Base-by-base conservation (phyloP, 2,113 vertebrate species). In the Pachyramphus minor region DNA sequence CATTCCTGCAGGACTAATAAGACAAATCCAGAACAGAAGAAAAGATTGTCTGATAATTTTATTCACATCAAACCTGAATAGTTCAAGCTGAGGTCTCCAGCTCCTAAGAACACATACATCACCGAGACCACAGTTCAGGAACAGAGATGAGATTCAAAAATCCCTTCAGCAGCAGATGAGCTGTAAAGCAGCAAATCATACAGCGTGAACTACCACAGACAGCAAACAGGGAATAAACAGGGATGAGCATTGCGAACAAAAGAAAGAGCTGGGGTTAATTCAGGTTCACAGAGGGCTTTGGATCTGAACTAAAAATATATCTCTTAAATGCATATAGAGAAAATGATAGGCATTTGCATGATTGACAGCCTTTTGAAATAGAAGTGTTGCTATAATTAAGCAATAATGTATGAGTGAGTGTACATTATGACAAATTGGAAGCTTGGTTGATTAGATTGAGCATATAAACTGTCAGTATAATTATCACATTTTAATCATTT, bases 401-500 rank as follows among this genome's bases (percentile, higher is more conserved):
- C 96, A 98, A 98, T 98, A 98, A 98, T 98, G 97, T 98, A 98
- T 97, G 98, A 98, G 97, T 97, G 97, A 98, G 97, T 98, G 97
- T 98, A 97, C 98, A 97, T 98, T 97, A 97, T 98, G 98, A 98
- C 97, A 98, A 98, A 98, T 98, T 98, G 97, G 97, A 97, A 98
- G 96, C 96, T 97, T 97, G 96, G 97, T 96, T 98, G 98, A 98
- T 98, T 98, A 98, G 98, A 98, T 97, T 97, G 98, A 98, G 96
- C 97, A 98, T 98, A 98, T 98, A 98, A 98, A 85, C 95, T 98
- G 97, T 98, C 98, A 97, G 98, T 96, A 97, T 98, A 98, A 98
- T 98, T 98, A 98, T 98, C 97, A 98, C 98, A 98, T 98, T 98
- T 98, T 98, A 98, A 98, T 98, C 92, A 98, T 98, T 98, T 98